phyloP scores from a whole-genome alignment of 2,113 vertebrate species.

The Cheilinus undulatus region DNA sequence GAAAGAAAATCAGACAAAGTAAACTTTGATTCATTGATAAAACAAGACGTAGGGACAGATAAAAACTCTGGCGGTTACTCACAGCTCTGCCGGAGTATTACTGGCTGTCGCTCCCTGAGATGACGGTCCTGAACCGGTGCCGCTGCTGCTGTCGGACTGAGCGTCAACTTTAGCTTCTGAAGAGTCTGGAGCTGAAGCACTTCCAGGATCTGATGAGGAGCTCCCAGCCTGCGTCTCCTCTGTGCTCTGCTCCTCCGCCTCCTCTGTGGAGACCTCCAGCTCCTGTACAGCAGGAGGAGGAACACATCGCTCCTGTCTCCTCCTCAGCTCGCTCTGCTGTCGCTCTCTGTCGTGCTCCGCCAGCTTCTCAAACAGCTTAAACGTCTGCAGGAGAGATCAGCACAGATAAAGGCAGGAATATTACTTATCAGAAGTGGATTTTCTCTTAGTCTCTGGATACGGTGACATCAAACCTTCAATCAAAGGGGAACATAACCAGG shows the following conservation, averaged over 20 bases:
- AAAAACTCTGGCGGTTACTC: constrained; percentile 4
- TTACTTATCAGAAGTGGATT: no score
- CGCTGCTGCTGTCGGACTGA: not conserved
- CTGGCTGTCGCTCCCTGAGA: constrained; percentile 24
- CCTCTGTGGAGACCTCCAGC: constrained; percentile 58
- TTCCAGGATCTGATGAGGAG: not conserved
- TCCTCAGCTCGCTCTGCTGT: constrained; percentile 44
- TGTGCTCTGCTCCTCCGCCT: not conserved
- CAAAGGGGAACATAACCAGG: no score
- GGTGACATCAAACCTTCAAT: no score
- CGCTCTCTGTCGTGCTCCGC: constrained; percentile 62
- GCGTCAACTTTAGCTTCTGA: not conserved
- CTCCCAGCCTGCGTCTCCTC: constrained; percentile 6
- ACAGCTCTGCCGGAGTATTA: constrained; percentile 25
- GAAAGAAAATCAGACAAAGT: no score
- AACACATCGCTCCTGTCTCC: constrained; percentile 26
- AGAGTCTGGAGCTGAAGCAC: constrained; percentile 15
- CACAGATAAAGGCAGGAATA: not conserved
- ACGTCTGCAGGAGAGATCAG: constrained; percentile 47
- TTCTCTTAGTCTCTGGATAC: no score
- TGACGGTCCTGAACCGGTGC: not conserved
- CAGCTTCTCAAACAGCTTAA: constrained; percentile 68
- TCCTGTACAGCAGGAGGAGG: constrained; percentile 59
- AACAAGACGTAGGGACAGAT: not conserved
- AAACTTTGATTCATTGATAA: not conserved